Conservation (phyloP, 2,113 vertebrate genomes). For the Stigmatopora nigra region DNA sequence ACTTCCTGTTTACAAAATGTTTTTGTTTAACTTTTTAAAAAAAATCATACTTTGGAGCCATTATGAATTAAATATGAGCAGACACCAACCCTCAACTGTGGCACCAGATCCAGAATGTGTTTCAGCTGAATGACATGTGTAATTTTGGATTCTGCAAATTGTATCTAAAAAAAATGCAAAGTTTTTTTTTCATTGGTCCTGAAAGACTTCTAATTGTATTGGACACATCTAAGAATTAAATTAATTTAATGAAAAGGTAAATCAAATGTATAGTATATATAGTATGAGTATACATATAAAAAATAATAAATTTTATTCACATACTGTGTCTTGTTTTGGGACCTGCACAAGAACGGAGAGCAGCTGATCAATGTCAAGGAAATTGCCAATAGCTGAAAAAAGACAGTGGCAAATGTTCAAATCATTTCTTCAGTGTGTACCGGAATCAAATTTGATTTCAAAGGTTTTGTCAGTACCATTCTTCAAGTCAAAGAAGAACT, state of each 20-base stretch:
- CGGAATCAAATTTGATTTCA: neutral
- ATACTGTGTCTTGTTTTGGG: slow-evolving; percentile 92
- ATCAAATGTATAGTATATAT: too few species aligned
- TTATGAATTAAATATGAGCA: neutral
- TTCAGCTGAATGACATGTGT: slow-evolving; percentile 92
- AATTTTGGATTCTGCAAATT: slow-evolving; percentile 90
- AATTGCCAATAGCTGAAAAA: slow-evolving; percentile 83
- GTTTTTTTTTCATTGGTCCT: too few species aligned
- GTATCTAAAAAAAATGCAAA: slow-evolving; percentile 66
- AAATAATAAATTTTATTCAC: neutral
- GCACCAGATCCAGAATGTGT: slow-evolving; percentile 87
- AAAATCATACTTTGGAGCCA: neutral
- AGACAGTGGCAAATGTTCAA: slow-evolving; percentile 13
- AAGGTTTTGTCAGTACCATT: slow-evolving; percentile 65
- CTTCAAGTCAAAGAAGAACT: slow-evolving; percentile 88
- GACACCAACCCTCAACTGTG: slow-evolving; percentile 79
- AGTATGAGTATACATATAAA: too few species aligned
- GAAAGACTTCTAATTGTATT: too few species aligned
- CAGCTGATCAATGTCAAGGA: slow-evolving; percentile 91
- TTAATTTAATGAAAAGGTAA: too few species aligned
- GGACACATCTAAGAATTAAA: too few species aligned
- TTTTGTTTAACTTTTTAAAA: neutral
- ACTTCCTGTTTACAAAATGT: slow-evolving; percentile 63
- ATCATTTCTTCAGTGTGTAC: neutral
- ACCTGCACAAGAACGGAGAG: slow-evolving; percentile 91